Evolutionary conservation across 2,797 vertebrate genomes (phyloP), one percentile per base, ranked within the genome.

Genomic region (Capromys pilorides): DNA sequence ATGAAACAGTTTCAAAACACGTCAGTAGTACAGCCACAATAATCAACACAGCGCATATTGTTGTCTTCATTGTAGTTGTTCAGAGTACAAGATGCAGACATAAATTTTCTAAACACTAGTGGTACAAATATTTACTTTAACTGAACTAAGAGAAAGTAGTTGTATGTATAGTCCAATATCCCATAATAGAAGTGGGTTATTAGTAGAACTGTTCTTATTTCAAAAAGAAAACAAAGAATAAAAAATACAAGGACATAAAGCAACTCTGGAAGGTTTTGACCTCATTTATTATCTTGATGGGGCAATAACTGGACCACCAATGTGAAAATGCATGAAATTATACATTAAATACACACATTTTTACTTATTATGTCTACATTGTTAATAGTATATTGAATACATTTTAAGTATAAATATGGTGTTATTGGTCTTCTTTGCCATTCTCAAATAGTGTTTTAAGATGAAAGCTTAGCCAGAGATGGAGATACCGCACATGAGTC

Each of bases 371-470:
- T 49, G 6, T 1, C 11, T 61, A n/a, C 22, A 31, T 33, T 33
- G 6, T 89, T 83, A 64, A 86, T 64, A 81, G 66, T 61, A 64
- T 39, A 39, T 88, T 79, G 69, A 92, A 73, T 61, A 62, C 4
- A 89, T 94, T 93, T 94, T 91, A 33, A 93, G 36, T 67, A 91
- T 69, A 93, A 96, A 41, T 71, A 1, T 67, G 3, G 11, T 88
- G 84, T 67, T 45, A 49, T 73, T 84, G 61, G 24, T 88, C 21
- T 91, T 83, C 13, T 78, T 83, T 80, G 19, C 6, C 12, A 41
- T 90, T 82, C 9, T 12, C 71, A 62, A n/a, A 24, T 80, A 78
- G 62, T 90, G 36, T n/a, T 86, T 54, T 79, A 93, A 79, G 12
- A 82, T 88, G 41, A 90, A 86, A 92, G 75, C 31, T 7, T 90